Evolutionary conservation across 2,113 vertebrate genomes (phyloP), one percentile per base, ranked within the genome.

Genomic region (Megaptera novaeangliae): DNA sequence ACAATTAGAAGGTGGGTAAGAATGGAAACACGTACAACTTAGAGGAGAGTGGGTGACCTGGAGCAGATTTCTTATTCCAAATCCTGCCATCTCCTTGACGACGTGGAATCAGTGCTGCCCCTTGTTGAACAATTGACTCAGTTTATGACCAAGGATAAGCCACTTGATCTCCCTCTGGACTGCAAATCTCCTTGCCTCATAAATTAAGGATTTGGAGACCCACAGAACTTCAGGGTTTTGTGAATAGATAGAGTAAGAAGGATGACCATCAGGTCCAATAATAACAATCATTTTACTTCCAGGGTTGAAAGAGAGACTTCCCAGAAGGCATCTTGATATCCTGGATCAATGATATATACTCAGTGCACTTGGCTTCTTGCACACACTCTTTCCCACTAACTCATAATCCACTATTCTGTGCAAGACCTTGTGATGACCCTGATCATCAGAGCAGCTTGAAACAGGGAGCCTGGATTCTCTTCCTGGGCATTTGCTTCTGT

Each of bases 121-220:
- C 55, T 46, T 44, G 5, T 1, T 77, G 94, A 25, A 81, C n/a
- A 17, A 46, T 5, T 52, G 68, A 82, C 27, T 97, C 15, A 55
- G 9, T 91, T 96, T 63, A 93, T 71, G 27, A 96, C 36, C 36
- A 77, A 91, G 55, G 39, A 92, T 36, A 88, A 94, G 10, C 14
- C 7, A 18, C 18, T 78, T 59, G 57, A n/a, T 72, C 46, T 92
- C 41, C 72, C 29, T 89, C n/a, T 66, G 25, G 4, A 49, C 27
- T 66, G 14, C 27, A 93, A 75, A 88, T 82, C 46, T 74, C 74
- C 57, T 94, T 80, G 81, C 44, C 13, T 88, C 72, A 64, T 74
- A 91, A 91, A 96, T 91, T 44, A 66, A 84, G 41, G 39, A 69
- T 95, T 68, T 82, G 71, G 66, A 93, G 25, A 23, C n/a, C n/a